Base-by-base conservation (phyloP, 2,888 invertebrate species). In the Myopa tessellatipennis region DNA sequence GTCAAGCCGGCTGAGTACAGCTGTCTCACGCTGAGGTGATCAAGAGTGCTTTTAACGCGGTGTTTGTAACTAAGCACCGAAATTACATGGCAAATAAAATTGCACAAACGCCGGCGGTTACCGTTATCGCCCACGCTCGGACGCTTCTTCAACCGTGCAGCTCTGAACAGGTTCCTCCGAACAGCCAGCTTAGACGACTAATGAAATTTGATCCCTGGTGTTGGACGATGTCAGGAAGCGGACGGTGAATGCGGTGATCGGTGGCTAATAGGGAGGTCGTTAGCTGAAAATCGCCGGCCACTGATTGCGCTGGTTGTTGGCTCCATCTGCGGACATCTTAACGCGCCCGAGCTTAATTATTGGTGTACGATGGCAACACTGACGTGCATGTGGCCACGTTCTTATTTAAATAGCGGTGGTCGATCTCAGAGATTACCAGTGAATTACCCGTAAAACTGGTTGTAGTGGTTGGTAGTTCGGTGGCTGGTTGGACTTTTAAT, bases 51-150 rank as follows among this genome's bases (percentile, higher is more conserved):
- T 38, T 38, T n/a, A 38, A n/a, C 67, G 67, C 36, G 6, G 26
- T 26, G 26, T 26, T 26, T 26, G 26, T 26, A 34, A 38, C 18
- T 18, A 26, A 18, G 18, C 69, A 6, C 52, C 18, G 70, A 34
- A 70, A 70, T 70, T 70, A 50, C 52, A 52, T 26, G 50, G 50
- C 52, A 52, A 70, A 52, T 70, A 34, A 26, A 70, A 52, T 70
- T 52, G 50, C 55, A 26, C 34, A 50, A 52, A 14, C 52, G 34
- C 18, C 52, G 26, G n/a, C 70, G 16, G 67, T 40, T 67, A 36
- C n/a, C n/a, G 36, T 67, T 67, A 8, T 38, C 65, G 55, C 55
- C 55, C 55, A 55, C 55, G 55, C 55, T n/a, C 16, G n/a, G 55
- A 55, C 55, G n/a, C 55, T 4, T 55, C 55, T 55, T 55, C 55